phyloP scores from a whole-genome alignment of 2,797 vertebrate genomes.

The Galago senegalensis region DNA sequence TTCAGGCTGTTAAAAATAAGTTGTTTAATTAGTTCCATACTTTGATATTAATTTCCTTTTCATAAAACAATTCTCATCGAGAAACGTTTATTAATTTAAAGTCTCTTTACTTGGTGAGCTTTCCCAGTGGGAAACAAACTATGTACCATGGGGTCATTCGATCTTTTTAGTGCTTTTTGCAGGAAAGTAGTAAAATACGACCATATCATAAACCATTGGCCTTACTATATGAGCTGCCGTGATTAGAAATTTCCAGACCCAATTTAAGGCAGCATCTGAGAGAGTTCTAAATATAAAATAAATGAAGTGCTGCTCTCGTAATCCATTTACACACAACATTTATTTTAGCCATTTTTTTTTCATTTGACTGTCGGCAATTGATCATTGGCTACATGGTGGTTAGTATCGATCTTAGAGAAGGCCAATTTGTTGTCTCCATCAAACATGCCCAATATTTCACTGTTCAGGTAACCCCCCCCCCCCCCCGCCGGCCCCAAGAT shows the following conservation, averaged over 20 bases:
- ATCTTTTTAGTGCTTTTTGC: constrained; percentile 18
- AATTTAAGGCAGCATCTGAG: not conserved
- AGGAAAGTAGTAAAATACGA: not conserved
- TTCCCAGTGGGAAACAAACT: not conserved
- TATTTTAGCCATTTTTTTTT: constrained; percentile 23
- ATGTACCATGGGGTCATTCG: not conserved
- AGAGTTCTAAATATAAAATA: constrained; percentile 46
- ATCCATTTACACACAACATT: constrained; percentile 13
- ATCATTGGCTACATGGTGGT: constrained; percentile 53
- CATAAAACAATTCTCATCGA: constrained; percentile 46
- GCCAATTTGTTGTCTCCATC: not conserved
- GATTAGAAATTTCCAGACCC: not conserved
- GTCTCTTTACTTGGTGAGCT: not conserved
- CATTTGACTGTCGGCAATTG: not conserved
- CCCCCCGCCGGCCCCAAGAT: not conserved
- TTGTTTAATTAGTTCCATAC: not conserved
- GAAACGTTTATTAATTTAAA: constrained; percentile 48
- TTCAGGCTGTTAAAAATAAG: constrained; percentile 16
- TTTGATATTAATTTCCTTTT: constrained; percentile 52
- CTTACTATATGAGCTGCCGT: not conserved
- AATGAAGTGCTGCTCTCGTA: not conserved
- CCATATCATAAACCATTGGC: not conserved
- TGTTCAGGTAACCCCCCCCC: not conserved
- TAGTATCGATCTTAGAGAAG: constrained; percentile 53
- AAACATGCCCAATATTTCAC: constrained; percentile 45